phyloP scores from a whole-genome alignment of 2,113 vertebrate species.

The Elanus axillaris region DNA sequence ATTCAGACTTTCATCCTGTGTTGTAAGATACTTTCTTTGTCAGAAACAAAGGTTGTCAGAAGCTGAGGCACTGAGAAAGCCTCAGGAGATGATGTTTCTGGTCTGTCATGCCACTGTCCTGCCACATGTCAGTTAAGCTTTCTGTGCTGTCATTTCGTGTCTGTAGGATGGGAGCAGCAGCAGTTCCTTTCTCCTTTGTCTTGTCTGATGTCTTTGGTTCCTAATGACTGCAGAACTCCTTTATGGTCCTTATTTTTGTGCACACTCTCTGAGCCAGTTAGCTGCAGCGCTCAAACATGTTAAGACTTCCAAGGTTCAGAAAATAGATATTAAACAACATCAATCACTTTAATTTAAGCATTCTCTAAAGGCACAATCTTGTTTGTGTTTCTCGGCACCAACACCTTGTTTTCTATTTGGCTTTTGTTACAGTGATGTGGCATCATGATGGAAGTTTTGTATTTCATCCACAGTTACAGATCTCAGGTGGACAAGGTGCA shows the following conservation, averaged over 20 bases:
- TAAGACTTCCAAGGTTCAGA: too few species aligned
- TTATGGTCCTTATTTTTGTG: neutral
- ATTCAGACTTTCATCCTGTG: neutral
- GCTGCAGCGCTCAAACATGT: too few species aligned
- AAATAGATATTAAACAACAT: too few species aligned
- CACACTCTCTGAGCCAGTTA: too few species aligned
- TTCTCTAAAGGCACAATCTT: too few species aligned
- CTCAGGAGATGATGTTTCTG: neutral
- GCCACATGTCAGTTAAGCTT: neutral
- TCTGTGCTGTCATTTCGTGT: neutral
- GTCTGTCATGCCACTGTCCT: neutral
- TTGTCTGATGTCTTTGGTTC: neutral
- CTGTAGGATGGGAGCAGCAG: neutral
- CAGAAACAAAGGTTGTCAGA: neutral
- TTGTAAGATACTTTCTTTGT: neutral
- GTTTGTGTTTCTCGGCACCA: neutral
- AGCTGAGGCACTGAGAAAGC: neutral
- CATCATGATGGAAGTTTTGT: neutral
- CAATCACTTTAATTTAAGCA: too few species aligned
- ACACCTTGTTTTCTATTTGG: neutral
- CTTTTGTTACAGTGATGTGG: neutral
- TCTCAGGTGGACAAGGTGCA: neutral
- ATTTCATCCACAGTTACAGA: neutral
- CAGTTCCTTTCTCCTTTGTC: neutral
- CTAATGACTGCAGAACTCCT: neutral